Conservation (phyloP, 2,888 invertebrate species). For the Agonopterix arenella region DNA sequence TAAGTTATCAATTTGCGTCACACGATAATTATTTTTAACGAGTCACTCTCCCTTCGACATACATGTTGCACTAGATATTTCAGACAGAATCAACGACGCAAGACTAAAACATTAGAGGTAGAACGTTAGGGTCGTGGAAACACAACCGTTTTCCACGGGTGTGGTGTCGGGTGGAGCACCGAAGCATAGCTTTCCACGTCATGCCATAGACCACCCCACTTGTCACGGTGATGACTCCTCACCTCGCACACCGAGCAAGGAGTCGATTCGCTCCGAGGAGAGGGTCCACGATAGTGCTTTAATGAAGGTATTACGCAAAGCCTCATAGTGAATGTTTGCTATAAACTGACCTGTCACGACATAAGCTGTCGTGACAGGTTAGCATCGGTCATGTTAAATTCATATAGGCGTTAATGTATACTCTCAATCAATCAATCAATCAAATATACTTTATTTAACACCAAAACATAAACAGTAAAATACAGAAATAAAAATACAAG, state of each 20-base stretch:
- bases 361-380: too few relatives aligned
- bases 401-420: too few relatives aligned
- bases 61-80: conserved; percentile 2
- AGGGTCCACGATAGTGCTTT: too few relatives aligned
- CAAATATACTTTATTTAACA: too few relatives aligned
- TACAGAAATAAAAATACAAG: too few relatives aligned
- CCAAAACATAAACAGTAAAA: too few relatives aligned
- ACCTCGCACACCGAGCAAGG: conserved; percentile 3
- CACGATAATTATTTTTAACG: conserved; percentile 33
- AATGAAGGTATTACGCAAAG: too few relatives aligned
- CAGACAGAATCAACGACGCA: conserved; percentile 1
- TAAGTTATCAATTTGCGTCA: conserved; percentile 70
- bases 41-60: conserved; percentile 14
- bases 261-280: too few relatives aligned
- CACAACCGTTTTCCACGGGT: conserved; percentile 47
- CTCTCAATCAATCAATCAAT: too few relatives aligned
- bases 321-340: too few relatives aligned
- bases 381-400: too few relatives aligned
- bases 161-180: conserved; percentile 33
- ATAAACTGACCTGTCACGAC: too few relatives aligned
- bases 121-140: conserved; percentile 27
- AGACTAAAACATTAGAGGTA: conserved; percentile 1
- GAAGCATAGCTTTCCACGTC: conserved; percentile 59
- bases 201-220: conserved; percentile 69
- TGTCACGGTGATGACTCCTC: conserved; percentile 63